Evolutionary conservation across 2,797 vertebrate genomes (phyloP).

Genomic region (Sebastes aleutianus): DNA sequence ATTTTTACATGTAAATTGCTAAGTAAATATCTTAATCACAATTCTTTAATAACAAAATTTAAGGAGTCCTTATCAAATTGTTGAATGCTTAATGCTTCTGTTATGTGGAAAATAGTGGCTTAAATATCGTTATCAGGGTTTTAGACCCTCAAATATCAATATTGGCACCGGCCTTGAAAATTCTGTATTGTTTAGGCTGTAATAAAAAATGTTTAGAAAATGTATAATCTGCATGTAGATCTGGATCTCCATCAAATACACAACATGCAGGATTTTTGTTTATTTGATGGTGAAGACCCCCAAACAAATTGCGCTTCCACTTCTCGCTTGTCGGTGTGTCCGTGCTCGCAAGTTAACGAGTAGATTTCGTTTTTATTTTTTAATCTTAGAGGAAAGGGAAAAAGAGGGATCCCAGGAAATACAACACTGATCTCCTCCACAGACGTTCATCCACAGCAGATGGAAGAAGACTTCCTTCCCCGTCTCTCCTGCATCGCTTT

Average conservation of each 20-base stretch:
- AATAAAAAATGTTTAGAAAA: not conserved
- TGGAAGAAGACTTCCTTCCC: not conserved
- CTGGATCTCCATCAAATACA: not conserved
- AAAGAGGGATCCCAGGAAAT: not conserved
- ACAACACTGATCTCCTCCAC: not conserved
- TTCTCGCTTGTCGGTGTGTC: not conserved
- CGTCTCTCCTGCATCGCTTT: too few relatives aligned
- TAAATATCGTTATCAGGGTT: not conserved
- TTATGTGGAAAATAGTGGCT: not conserved
- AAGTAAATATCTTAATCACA: not conserved
- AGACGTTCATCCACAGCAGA: not conserved
- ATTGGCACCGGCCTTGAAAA: too few relatives aligned
- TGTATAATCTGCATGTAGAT: too few relatives aligned
- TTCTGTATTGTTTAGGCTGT: not conserved
- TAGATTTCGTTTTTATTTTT: not conserved
- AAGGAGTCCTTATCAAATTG: not conserved
- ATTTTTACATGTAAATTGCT: fast-evolving
- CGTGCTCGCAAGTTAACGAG: too few relatives aligned
- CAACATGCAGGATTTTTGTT: not conserved
- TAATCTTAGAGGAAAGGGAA: not conserved
- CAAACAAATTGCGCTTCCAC: not conserved
- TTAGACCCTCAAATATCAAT: too few relatives aligned
- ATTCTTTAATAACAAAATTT: too few relatives aligned
- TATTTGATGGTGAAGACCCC: not conserved
- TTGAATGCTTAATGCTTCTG: not conserved